Base-by-base conservation (phyloP, 2,888 invertebrate species). In the Stenotaenia linearis region DNA sequence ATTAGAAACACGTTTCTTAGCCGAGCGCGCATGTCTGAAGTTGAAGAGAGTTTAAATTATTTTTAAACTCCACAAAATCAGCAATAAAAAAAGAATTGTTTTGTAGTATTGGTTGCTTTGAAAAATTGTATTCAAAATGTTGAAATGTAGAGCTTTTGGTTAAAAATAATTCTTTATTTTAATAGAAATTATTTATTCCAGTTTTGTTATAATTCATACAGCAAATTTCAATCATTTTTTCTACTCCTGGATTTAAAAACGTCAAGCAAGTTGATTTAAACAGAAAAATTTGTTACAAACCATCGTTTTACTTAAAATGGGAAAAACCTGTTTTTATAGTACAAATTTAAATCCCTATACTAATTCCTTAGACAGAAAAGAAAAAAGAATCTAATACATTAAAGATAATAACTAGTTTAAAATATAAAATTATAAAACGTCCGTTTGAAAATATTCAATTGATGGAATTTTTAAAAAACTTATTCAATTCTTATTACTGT, bases 1-100 rank as follows among this genome's bases (percentile, higher is more conserved):
- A 18, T 78, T 1, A 56, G 78, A 21, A 78, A 78, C 25, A 74
- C 74, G 9, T 80, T 81, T 56, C 40, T 81, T 25, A 76, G 56
- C 15, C 78, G 81, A 76, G 77, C 37, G 18, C 50, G 28, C n/a
- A 56, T 81, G 7, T 28, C 37, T 9, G 78, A 78, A 45, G 28
- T 81, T 10, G n/a, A 30, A 21, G 50, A 45, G 23, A 76, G 80
- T 56, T n/a, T 77, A 12, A 15, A 32, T 12, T 80, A 78, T 35
- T 79, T 81, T 79, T n/a, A n/a, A n/a, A n/a, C n/a, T n/a, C n/a
- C n/a, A n/a, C n/a, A n/a, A n/a, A n/a, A n/a, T n/a, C n/a, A n/a
- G n/a, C n/a, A n/a, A n/a, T n/a, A n/a, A n/a, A 28, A 12, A 15
- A 50, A 56, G 45, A 21, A 78, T 37, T 7, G 28, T 56, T 56